Evolutionary conservation across 2,113 vertebrate genomes (phyloP).

Genomic region (Ginglymostoma cirratum): DNA sequence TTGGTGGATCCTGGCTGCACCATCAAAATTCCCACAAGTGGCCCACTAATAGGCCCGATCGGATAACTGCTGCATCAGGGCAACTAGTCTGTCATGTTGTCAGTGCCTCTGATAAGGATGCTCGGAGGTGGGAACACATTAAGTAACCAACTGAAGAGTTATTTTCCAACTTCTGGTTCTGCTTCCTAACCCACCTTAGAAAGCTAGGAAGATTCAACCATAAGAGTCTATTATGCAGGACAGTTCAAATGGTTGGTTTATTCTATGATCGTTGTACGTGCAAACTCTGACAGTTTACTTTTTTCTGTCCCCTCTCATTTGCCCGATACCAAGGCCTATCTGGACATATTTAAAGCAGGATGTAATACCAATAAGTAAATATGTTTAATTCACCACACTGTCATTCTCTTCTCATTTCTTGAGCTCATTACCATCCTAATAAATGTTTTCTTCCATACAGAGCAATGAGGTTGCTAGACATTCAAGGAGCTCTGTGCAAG

Average conservation of each 20-base stretch:
- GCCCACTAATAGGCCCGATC: neutral
- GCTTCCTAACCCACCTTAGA: neutral
- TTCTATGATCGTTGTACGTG: neutral
- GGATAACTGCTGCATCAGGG: too few relatives aligned
- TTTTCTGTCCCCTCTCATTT: neutral
- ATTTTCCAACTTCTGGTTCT: neutral
- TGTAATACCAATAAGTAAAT: neutral
- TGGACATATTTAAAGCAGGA: neutral
- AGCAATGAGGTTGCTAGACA: neutral
- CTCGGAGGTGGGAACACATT: neutral
- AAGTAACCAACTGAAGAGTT: neutral
- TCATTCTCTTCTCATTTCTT: neutral
- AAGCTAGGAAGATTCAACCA: neutral
- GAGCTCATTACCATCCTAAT: neutral
- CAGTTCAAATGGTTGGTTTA: neutral
- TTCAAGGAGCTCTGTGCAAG: constrained; percentile 44
- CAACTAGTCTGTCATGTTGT: too few relatives aligned
- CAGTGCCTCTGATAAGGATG: too few relatives aligned
- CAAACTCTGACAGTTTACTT: neutral
- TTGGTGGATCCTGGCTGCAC: neutral
- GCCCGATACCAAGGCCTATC: neutral
- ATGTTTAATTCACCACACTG: neutral
- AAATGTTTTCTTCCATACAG: neutral
- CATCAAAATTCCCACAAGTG: neutral
- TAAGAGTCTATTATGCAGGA: neutral